Evolutionary conservation across 2,113 vertebrate genomes (phyloP).

Genomic region (Syrrhaptes paradoxus): DNA sequence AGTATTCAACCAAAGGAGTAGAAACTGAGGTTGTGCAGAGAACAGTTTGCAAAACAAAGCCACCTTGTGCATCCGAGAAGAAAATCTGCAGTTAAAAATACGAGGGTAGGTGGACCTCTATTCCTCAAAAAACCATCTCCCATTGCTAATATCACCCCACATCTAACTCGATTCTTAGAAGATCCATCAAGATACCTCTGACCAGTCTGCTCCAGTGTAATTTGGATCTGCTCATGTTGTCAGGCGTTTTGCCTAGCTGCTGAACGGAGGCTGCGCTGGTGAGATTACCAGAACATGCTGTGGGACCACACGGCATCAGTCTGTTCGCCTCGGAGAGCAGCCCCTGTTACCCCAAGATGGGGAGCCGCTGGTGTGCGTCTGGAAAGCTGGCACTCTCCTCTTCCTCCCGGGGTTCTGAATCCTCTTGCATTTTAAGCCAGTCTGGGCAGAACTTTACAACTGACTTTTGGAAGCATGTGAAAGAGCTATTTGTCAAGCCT

Average conservation of each 20-base stretch:
- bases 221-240: not conserved
- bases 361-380: not conserved
- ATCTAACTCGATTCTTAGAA: not conserved
- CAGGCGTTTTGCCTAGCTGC: not conserved
- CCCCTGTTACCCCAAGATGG: too few species aligned
- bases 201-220: not conserved
- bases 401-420: not conserved
- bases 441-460: not conserved
- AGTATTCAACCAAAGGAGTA: not conserved
- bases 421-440: not conserved
- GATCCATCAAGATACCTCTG: not conserved
- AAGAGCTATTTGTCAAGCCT: not conserved
- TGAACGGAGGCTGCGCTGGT: not conserved
- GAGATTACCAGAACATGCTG: not conserved
- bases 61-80: not conserved
- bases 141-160: not conserved
- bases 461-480: not conserved
- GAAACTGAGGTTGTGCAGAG: not conserved
- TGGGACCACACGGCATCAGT: fast-evolving
- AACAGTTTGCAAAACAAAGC: not conserved
- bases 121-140: not conserved
- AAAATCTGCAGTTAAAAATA: not conserved
- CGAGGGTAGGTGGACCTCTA: not conserved
- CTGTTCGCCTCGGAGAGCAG: not conserved
- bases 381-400: not conserved